Base-by-base conservation (phyloP, 2,113 vertebrate genomes). In the Passer montanus region DNA sequence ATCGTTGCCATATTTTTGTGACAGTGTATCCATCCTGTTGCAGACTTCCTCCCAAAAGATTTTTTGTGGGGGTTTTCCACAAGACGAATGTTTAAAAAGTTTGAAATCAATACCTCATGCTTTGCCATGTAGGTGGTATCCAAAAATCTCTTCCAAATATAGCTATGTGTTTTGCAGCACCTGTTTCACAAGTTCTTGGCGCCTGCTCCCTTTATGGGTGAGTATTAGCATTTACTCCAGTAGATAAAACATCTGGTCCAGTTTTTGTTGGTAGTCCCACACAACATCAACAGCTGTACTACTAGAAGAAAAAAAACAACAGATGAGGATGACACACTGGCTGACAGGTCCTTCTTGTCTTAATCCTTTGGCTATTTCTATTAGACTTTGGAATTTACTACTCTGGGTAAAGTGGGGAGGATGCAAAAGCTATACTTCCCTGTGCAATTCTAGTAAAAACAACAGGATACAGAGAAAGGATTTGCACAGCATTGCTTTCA, bases 41-140 rank as follows among this genome's bases (percentile, higher is more conserved):
- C 16, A n/a, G 80, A 68, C 49, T 84, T 94, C 58, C 76, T 85
- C 62, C 58, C 41, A 82, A 53, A 74, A 70, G 22, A 63, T 75
- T 87, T 96, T 66, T 85, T 76, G 52, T 58, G 67, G 73, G 37
- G 46, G 26, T 84, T 95, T 91, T 95, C 74, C 50, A 35, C 64
- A 82, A 82, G 44, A 80, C 11, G 50, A 83, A 87, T 41, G n/a
- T 50, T 73, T 72, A 62, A 88, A 76, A 43, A 68, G 47, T 70
- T 82, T 95, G 96, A 95, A 97, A 94, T 85, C 43, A 94, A 93
- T 89, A 62, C 58, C 68, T n/a, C 60, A 39, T 83, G 50, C 43
- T 75, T 55, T 87, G 18, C 47, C 33, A 53, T 55, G 97, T 96
- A 95, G 95, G 97, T 95, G 96, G 91, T 66, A 88, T 75, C 90